These are phyloP conservation scores for Tipula unca DNA, from an alignment of 2,888 invertebrate species.

Conservation along the genomic window DNA sequence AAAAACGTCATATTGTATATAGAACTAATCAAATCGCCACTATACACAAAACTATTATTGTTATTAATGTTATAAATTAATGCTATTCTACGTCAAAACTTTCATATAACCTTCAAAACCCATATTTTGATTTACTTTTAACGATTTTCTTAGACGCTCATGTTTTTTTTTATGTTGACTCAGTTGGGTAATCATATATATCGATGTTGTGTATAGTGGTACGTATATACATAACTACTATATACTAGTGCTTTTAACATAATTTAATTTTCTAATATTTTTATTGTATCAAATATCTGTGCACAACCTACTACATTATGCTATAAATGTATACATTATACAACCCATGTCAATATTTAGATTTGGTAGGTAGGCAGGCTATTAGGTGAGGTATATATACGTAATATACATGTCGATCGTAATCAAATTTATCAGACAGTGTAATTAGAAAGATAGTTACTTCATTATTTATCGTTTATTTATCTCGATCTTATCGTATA, in stretches of 20 bases:
- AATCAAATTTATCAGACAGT: background rate
- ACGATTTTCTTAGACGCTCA: background rate
- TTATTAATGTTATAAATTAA: background rate
- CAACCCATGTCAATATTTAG: background rate
- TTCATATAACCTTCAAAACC: background rate
- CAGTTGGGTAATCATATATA: background rate
- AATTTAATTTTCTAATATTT: background rate
- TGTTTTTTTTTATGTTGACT: background rate
- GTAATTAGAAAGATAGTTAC: background rate
- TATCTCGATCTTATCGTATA: too few relatives aligned
- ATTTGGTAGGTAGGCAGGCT: background rate
- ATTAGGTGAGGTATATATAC: background rate
- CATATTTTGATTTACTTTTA: background rate
- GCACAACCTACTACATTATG: background rate
- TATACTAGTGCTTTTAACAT: background rate
- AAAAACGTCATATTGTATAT: background rate
- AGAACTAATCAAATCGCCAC: background rate
- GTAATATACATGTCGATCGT: background rate
- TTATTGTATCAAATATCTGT: background rate
- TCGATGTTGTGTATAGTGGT: background rate
- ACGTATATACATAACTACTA: too few relatives aligned
- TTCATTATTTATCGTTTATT: background rate
- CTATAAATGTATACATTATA: background rate
- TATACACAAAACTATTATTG: background rate
- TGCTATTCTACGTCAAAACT: background rate